A percentile compares a stretch with the other conserved stretches of the same genome.
Evolutionary conservation across 2,797 vertebrate species (phyloP).

Genomic region (Enteromius thamalakanensis): DNA sequence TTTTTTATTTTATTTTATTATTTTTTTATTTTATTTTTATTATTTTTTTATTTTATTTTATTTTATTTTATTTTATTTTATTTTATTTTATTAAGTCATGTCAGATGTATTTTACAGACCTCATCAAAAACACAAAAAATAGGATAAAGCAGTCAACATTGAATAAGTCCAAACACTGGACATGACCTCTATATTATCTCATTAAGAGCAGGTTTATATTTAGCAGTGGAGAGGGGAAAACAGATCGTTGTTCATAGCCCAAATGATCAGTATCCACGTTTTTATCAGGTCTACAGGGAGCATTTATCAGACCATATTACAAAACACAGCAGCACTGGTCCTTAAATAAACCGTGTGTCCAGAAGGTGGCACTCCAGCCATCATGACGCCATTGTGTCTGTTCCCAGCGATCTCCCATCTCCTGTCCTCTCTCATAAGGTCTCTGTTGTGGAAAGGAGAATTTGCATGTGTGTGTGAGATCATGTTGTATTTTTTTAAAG

Average conservation of each 20-base stretch:
- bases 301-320: not conserved
- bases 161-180: not conserved
- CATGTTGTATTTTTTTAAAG: constrained; percentile 43
- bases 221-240: not conserved
- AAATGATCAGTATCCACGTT: not conserved
- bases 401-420: constrained; percentile 19
- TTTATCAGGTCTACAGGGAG: not conserved
- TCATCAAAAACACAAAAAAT: not conserved
- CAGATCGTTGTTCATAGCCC: not conserved
- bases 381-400: constrained; percentile 52
- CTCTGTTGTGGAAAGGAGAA: constrained; percentile 22
- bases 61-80: no score
- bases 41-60: no score
- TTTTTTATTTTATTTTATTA: no score
- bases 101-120: not conserved
- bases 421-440: constrained; percentile 8
- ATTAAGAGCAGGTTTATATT: not conserved
- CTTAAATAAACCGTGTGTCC: constrained; percentile 54
- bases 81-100: not conserved
- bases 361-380: constrained; percentile 81
- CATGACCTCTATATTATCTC: not conserved
- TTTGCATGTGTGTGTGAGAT: constrained; percentile 47
- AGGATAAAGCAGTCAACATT: not conserved
- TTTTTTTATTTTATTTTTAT: no score
- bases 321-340: constrained; percentile 7